Base-by-base conservation (phyloP, 2,888 invertebrate species). In the Cephalotes varians region DNA sequence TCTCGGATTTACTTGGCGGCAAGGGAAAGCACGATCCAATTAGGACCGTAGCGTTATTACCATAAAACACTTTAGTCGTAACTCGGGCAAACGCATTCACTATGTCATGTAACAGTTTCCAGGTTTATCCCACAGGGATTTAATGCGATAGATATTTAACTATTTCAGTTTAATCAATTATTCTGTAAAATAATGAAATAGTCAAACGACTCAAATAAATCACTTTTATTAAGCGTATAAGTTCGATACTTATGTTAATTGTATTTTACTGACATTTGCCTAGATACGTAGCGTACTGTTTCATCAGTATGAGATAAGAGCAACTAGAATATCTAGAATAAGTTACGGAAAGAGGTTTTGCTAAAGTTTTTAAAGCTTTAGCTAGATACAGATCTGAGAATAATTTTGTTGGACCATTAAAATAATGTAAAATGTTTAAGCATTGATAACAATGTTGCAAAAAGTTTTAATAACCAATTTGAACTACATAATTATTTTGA, bases 31-130 rank as follows among this genome's bases (percentile, higher is more conserved):
- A 28, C 77, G 71, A 79, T 79, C 71, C 71, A 79, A 79, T 79
- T 79, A 79, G 77, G 10, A 79, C 21, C 31, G 31, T 34, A 44
- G 31, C 34, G 44, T 79, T 79, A 79, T 79, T 79, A 79, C 21
- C 77, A 79, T 69, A 79, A 56, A 79, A 79, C 56, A 79, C 44
- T 79, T 69, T 44, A 69, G 34, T 34, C 77, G 56, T 79, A 79
- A 79, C 44, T 79, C 40, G 77, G 54, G 28, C 71, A 56, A 79
- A 69, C 71, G 34, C 31, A 69, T 69, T 74, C 56, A 34, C 25
- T 44, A 21, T 54, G 51, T 15, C 56, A 54, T 21, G 34, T 56
- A 18, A 69, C 34, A 56, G 25, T 69, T 69, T 21, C 31, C 25
- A 56, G 31, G 34, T 37, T 51, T 79, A 69, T 54, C 21, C 56